phyloP scores from a whole-genome alignment of 2,797 vertebrate species.

The Pseudomugil gertrudae region DNA sequence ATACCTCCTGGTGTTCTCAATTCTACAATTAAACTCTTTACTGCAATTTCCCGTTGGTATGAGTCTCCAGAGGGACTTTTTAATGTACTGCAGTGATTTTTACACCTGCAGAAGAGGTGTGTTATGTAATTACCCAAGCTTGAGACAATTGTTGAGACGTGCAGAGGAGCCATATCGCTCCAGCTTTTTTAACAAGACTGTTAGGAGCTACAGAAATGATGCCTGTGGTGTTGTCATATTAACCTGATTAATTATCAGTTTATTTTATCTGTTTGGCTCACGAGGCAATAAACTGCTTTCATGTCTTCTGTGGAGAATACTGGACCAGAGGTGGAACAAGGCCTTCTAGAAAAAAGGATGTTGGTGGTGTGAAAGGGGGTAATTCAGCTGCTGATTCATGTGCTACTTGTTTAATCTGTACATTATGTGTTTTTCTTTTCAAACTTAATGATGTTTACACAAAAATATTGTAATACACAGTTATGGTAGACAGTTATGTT shows the following conservation, averaged over 20 bases:
- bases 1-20: slow-evolving; percentile 76
- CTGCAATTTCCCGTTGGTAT: slow-evolving; percentile 71
- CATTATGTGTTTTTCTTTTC: too few species aligned
- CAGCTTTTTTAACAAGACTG: slow-evolving; percentile 21
- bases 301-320: background rate
- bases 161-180: slow-evolving; percentile 25
- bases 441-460: background rate
- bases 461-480: background rate
- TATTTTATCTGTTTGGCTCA: slow-evolving; percentile 2
- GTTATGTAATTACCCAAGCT: slow-evolving; percentile 71
- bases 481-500: background rate
- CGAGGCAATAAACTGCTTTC: slow-evolving; percentile 1
- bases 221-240: slow-evolving; percentile 7
- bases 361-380: background rate
- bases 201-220: background rate
- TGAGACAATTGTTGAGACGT: slow-evolving; percentile 49
- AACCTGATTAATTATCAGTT: slow-evolving; percentile 18
- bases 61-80: slow-evolving; percentile 64
- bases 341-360: background rate
- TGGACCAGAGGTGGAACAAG: background rate
- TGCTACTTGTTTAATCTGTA: background rate
- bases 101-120: slow-evolving; percentile 66
- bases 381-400: background rate
- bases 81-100: slow-evolving; percentile 50
- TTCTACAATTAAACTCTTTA: slow-evolving; percentile 79